These are phyloP conservation scores for Austrolebias charrua DNA, from an alignment of 2,797 vertebrate genomes.

Conservation along the genomic window DNA sequence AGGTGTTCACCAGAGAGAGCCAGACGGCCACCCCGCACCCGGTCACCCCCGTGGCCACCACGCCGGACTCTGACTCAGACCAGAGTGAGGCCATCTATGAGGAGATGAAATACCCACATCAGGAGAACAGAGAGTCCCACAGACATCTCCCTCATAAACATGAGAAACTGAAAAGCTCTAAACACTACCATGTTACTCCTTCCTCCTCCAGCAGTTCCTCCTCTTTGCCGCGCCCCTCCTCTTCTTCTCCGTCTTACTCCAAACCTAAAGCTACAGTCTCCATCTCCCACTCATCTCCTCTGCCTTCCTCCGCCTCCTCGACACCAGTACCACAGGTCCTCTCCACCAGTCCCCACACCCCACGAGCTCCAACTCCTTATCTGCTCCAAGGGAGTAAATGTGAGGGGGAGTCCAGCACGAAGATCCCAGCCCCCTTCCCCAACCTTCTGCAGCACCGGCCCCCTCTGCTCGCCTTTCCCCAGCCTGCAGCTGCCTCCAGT, in stretches of 20 bases:
- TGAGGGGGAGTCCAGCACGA: slow-evolving; percentile 79
- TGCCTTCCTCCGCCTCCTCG: slow-evolving; percentile 78
- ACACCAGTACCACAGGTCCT: slow-evolving; percentile 79
- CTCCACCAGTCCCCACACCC: slow-evolving; percentile 81
- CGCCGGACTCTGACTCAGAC: slow-evolving; percentile 88
- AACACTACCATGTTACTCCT: slow-evolving; percentile 73
- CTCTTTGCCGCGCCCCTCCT: slow-evolving; percentile 73
- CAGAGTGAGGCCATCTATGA: slow-evolving; percentile 94
- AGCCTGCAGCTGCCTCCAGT: slow-evolving; percentile 83
- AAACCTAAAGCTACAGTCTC: slow-evolving; percentile 80
- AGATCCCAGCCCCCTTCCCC: slow-evolving; percentile 91
- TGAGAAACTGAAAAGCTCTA: slow-evolving; percentile 76
- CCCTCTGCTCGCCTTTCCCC: slow-evolving; percentile 89
- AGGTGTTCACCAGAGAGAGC: slow-evolving; percentile 83
- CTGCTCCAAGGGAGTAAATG: slow-evolving; percentile 78
- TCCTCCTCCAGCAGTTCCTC: slow-evolving; percentile 69
- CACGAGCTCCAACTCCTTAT: slow-evolving; percentile 84
- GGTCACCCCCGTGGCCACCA: slow-evolving; percentile 77
- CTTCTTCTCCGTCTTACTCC: slow-evolving; percentile 80
- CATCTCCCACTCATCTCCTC: slow-evolving; percentile 80
- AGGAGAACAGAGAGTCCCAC: slow-evolving; percentile 78
- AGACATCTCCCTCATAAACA: slow-evolving; percentile 75
- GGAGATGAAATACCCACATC: slow-evolving; percentile 91
- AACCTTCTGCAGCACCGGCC: slow-evolving; percentile 92
- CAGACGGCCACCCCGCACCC: slow-evolving; percentile 77